These are phyloP conservation scores for Tretioscincus oriximinensis DNA, from an alignment of 2,113 vertebrate species.

Conservation along the genomic window DNA sequence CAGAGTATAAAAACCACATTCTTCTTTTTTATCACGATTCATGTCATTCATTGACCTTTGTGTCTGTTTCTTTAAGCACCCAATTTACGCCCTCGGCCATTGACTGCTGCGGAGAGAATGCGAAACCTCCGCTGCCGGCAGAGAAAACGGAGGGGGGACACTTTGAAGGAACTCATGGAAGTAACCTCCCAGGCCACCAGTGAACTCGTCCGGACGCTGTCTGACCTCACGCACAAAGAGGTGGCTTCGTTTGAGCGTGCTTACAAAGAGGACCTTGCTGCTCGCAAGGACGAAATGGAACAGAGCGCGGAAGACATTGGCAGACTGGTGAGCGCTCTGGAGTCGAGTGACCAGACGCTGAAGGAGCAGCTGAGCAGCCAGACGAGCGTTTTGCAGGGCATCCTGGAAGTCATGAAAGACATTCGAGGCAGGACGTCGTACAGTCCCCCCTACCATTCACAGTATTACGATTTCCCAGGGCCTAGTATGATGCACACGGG, in stretches of 20 bases:
- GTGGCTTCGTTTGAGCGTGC: conserved; percentile 32
- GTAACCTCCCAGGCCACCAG: conserved; percentile 33
- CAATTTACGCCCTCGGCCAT: conserved; percentile 17
- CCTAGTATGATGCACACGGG: conserved; percentile 20
- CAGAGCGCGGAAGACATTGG: conserved; percentile 33
- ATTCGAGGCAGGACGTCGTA: conserved; percentile 28
- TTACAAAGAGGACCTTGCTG: conserved; percentile 17
- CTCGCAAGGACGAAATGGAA: conserved; percentile 30
- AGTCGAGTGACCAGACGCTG: conserved; percentile 26
- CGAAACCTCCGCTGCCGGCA: conserved; percentile 29
- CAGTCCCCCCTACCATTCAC: conserved; percentile 15
- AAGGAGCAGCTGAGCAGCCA: conserved; percentile 35
- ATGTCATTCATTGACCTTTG: background rate
- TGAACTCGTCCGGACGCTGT: conserved; percentile 29
- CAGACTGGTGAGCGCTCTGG: conserved; percentile 11
- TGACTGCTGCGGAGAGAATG: conserved; percentile 19
- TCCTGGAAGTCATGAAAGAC: conserved; percentile 34
- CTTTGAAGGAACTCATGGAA: conserved; percentile 32
- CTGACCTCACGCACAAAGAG: conserved; percentile 24
- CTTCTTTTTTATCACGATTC: too few relatives aligned
- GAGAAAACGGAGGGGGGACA: conserved; percentile 30
- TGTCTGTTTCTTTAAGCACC: background rate
- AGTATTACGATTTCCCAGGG: conserved; percentile 31
- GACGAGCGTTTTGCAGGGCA: conserved; percentile 25
- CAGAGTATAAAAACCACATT: too few relatives aligned